Base-by-base conservation (phyloP, 2,113 vertebrate genomes). In the Halichoeres trimaculatus region DNA sequence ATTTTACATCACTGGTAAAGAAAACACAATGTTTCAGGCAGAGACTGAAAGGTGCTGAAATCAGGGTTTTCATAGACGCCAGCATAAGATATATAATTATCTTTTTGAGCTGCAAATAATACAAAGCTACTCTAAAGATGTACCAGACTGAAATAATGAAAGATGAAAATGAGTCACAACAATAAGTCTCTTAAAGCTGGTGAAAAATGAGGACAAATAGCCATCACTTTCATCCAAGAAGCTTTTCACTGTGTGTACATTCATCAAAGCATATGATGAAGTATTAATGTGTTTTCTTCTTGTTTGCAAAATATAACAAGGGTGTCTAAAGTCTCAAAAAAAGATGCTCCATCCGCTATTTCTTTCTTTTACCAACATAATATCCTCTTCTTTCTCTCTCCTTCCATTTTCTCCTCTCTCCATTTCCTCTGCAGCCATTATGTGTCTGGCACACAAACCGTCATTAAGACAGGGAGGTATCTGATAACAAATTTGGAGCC, bases 341-440 rank as follows among this genome's bases (percentile, higher is more conserved):
- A 45, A 19, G 17, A 17, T 19, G 16, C 43, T 45, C 1, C 56
- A 47, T 8, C 35, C 34, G 51, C 19, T 41, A 40, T 35, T 58
- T 51, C 52, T 54, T 24, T 71, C 41, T n/a, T 66, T 22, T n/a
- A 19, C 19, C 43, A 19, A 34, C 41, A 62, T 78, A 67, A 70
- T 62, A 70, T 76, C 75, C 53, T 71, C 58, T 73, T 40, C 67
- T 69, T 55, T 80, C 48, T 58, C 43, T 22, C 36, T 77, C 36
- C 30, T 0, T 26, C 70, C 36, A 65, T 38, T 22, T 47, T 52
- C 24, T 16, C 48, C 48, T 47, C 47, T 68, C 66, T 75, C 84
- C 56, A 72, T 83, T 79, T 82, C 80, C 67, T 76, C 59, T 58
- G 51, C 68, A 36, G 58, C 60, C 68, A 64, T 73, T 71, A 74